Evolutionary conservation across 2,113 vertebrate genomes (phyloP).

Genomic region (Phalacrocorax pelagicus): DNA sequence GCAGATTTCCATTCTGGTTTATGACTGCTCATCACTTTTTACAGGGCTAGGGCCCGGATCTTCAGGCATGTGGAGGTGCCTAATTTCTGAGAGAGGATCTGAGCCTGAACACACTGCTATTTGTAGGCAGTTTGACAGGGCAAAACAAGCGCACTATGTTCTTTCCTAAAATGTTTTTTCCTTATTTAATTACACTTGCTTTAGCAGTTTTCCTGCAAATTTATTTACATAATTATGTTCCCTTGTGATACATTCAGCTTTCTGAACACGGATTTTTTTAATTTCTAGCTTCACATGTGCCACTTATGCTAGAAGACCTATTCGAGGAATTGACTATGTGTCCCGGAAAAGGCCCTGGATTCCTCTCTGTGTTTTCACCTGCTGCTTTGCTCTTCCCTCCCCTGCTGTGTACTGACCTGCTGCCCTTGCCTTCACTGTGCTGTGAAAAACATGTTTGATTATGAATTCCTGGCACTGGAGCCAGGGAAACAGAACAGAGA

Average conservation of each 20-base stretch:
- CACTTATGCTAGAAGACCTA: neutral
- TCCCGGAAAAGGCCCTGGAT: slow-evolving; percentile 27
- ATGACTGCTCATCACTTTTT: neutral
- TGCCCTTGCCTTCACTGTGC: neutral
- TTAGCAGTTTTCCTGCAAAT: neutral
- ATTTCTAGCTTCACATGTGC: neutral
- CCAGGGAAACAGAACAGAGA: neutral
- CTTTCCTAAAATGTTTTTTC: neutral
- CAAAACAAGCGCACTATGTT: neutral
- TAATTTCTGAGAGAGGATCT: neutral
- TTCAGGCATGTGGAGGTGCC: neutral
- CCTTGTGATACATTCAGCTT: neutral
- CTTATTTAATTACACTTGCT: neutral
- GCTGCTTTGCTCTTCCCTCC: neutral
- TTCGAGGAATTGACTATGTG: neutral
- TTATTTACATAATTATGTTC: neutral
- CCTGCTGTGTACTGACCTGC: slow-evolving; percentile 36
- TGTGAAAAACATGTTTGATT: neutral
- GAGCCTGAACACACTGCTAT: neutral
- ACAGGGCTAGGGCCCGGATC: neutral
- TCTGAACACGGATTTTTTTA: neutral
- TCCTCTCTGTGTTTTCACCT: neutral
- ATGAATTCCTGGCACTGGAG: neutral
- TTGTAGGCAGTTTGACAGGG: neutral
- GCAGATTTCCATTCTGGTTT: neutral